Percentiles rank a stretch among this genome's conserved stretches.
These are phyloP conservation scores for Champsocephalus gunnari DNA, from an alignment of 2,797 vertebrate genomes.

Conservation along the genomic window DNA sequence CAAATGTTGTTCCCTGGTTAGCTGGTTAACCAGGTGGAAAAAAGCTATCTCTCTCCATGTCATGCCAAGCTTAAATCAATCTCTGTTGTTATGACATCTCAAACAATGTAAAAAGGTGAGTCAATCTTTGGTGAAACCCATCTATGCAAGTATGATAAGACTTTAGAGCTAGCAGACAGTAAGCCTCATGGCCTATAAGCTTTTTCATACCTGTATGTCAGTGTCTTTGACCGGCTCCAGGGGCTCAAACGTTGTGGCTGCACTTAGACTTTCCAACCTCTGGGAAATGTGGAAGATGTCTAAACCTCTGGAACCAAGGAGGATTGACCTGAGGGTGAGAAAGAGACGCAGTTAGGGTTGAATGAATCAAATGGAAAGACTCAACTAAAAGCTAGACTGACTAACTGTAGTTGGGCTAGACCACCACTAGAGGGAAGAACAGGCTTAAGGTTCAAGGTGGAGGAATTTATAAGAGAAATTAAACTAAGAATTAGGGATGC, in stretches of 20 bases:
- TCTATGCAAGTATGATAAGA: background rate
- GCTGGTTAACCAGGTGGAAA: background rate
- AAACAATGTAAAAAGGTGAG: background rate
- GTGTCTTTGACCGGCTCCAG: conserved; percentile 98
- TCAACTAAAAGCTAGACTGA: background rate
- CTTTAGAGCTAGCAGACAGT: background rate
- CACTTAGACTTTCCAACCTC: conserved; percentile 94
- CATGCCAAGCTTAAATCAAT: background rate
- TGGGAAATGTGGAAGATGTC: conserved; percentile 98
- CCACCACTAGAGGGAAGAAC: conserved; percentile 56
- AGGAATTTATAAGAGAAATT: background rate
- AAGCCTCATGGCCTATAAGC: background rate
- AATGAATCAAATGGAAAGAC: background rate
- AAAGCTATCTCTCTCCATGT: background rate
- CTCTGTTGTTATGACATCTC: background rate
- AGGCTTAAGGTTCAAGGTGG: background rate
- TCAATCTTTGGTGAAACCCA: background rate
- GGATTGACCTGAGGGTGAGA: conserved; percentile 88
- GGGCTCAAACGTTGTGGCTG: conserved; percentile 97
- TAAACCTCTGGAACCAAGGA: conserved; percentile 94
- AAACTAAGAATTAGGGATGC: background rate
- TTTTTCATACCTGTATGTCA: conserved; percentile 92
- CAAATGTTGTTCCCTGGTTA: background rate
- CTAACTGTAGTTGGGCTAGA: background rate
- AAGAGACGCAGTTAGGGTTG: conserved; percentile 3